Evolutionary conservation across 2,797 vertebrate genomes (phyloP).

Genomic region (Graptemys geographica): DNA sequence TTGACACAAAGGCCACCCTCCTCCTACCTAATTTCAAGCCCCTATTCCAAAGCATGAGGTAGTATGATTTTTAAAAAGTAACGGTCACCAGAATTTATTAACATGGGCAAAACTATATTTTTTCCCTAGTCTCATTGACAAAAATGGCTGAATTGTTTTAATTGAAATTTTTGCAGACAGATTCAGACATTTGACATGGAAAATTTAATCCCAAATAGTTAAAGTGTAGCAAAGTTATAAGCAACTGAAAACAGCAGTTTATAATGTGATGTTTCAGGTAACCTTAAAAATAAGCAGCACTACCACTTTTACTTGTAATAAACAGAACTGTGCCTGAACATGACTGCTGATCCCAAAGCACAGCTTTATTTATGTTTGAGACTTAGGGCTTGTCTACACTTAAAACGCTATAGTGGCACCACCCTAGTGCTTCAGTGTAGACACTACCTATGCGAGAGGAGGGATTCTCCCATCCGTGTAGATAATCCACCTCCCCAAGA

Average conservation of each 20-base stretch:
- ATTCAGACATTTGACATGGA: not conserved
- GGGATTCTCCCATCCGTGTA: not conserved
- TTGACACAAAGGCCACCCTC: not conserved
- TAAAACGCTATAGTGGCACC: not conserved
- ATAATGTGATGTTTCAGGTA: not conserved
- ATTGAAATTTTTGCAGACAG: not conserved
- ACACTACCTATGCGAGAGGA: too few relatives aligned
- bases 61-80: not conserved
- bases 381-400: not conserved
- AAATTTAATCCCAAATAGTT: not conserved
- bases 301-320: not conserved
- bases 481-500: not conserved
- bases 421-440: not conserved
- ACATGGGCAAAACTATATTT: not conserved
- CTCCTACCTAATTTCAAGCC: not conserved
- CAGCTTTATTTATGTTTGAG: fast-evolving
- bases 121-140: not conserved
- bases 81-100: not conserved
- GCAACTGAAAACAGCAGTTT: not conserved
- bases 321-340: not conserved
- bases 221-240: not conserved
- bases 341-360: fast-evolving
- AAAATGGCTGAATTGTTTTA: not conserved
- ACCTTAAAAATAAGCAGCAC: not conserved
- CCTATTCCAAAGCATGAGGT: too few relatives aligned